Conservation (phyloP, 2,888 invertebrate species). For the Dynastes tityus region DNA sequence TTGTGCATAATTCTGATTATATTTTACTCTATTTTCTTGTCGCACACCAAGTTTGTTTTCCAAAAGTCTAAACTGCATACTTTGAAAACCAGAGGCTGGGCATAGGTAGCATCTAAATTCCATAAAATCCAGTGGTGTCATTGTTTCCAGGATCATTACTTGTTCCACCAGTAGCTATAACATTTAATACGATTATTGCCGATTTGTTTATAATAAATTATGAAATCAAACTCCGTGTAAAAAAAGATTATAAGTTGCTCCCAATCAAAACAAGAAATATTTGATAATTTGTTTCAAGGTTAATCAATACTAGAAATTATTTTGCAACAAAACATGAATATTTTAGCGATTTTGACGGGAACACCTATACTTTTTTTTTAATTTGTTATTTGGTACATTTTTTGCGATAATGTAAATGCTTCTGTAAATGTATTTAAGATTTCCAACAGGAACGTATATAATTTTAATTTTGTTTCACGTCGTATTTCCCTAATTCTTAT, state of each 20-base stretch:
- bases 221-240: not conserved
- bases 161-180: conserved; percentile 94
- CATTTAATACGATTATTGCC: conserved; percentile 5
- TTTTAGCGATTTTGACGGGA: too few species aligned
- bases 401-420: too few species aligned
- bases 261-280: too few species aligned
- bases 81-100: conserved; percentile 98
- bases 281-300: too few species aligned
- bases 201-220: not conserved
- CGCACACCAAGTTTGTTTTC: conserved; percentile 93
- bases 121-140: conserved; percentile 99
- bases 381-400: too few species aligned
- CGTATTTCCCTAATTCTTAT: too few species aligned
- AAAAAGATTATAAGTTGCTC: not conserved
- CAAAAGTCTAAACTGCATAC: conserved; percentile 93
- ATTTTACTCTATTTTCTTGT: conserved; percentile 90
- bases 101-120: conserved; percentile 95
- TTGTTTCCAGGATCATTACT: conserved; percentile 97
- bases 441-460: too few species aligned
- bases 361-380: too few species aligned
- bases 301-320: too few species aligned
- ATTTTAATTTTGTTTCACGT: too few species aligned
- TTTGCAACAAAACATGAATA: too few species aligned
- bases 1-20: conserved; percentile 92
- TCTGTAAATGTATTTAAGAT: too few species aligned